These are phyloP conservation scores for Spinibarbus caldwelli DNA, from an alignment of 2,797 vertebrate species.

Conservation along the genomic window DNA sequence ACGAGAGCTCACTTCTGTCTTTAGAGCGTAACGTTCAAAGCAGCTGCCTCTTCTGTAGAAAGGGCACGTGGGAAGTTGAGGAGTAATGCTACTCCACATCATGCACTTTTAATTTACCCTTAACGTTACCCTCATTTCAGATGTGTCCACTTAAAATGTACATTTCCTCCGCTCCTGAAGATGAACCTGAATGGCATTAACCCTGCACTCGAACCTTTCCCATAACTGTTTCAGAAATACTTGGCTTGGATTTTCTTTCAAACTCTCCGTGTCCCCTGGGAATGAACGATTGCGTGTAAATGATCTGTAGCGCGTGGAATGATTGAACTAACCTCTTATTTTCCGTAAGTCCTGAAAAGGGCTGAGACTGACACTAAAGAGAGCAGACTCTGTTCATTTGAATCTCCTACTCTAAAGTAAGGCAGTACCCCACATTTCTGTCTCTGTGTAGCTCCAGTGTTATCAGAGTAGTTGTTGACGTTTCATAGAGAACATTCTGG, in stretches of 20 bases:
- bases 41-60: slow-evolving; percentile 60
- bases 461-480: slow-evolving; percentile 40
- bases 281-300: slow-evolving; percentile 1
- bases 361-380: slow-evolving; percentile 25
- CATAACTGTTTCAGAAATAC: not conserved
- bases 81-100: slow-evolving; percentile 47
- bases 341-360: not conserved
- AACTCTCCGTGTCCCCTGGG: not conserved
- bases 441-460: slow-evolving; percentile 34
- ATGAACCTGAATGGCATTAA: slow-evolving; percentile 41
- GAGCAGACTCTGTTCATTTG: slow-evolving; percentile 10
- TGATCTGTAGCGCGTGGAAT: not conserved
- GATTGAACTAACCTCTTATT: slow-evolving; percentile 3
- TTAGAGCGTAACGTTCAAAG: slow-evolving; percentile 64
- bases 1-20: slow-evolving; percentile 67
- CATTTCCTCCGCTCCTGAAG: slow-evolving; percentile 13
- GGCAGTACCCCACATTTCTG: slow-evolving; percentile 2
- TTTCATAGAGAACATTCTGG: slow-evolving; percentile 57
- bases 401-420: slow-evolving; percentile 23
- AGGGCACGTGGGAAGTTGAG: slow-evolving; percentile 48
- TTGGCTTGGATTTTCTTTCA: not conserved
- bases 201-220: not conserved
- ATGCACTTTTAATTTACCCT: slow-evolving; percentile 61
- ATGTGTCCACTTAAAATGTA: slow-evolving; percentile 13
- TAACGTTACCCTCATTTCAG: slow-evolving; percentile 18